These are phyloP conservation scores for Ctenosaura bakeri DNA, from an alignment of 2,797 vertebrate genomes.

Conservation along the genomic window DNA sequence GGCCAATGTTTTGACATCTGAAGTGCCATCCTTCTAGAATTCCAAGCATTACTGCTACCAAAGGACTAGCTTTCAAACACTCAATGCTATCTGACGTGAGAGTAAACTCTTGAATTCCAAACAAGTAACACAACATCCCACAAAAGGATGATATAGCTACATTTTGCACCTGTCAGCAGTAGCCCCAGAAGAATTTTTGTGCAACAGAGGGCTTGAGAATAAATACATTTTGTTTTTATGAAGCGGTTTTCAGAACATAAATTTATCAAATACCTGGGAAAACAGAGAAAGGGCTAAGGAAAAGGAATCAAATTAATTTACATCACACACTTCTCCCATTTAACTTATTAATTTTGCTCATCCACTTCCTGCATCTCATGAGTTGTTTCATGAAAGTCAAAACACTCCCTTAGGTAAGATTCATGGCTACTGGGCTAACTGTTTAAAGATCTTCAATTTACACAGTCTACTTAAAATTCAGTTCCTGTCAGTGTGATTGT, in stretches of 20 bases:
- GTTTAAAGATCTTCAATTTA: slow-evolving; percentile 16
- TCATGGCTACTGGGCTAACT: not conserved
- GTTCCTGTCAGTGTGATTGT: slow-evolving; percentile 7
- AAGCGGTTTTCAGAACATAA: fast-evolving
- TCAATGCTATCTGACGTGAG: slow-evolving; percentile 60
- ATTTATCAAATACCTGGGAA: slow-evolving; percentile 12
- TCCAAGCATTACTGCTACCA: slow-evolving; percentile 57
- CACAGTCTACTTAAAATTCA: not conserved
- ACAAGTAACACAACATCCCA: slow-evolving; percentile 57
- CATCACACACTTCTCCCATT: not conserved
- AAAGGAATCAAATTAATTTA: slow-evolving; percentile 14
- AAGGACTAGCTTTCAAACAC: slow-evolving; percentile 63
- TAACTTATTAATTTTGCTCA: not conserved
- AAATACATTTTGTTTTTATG: slow-evolving; percentile 5
- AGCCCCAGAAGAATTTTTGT: slow-evolving; percentile 36
- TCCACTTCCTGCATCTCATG: not conserved
- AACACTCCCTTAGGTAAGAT: not conserved
- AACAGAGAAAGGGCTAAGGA: not conserved
- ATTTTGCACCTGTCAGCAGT: slow-evolving; percentile 43
- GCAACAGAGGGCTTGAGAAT: not conserved
- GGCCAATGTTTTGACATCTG: slow-evolving; percentile 55
- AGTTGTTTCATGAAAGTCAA: not conserved
- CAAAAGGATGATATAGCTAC: slow-evolving; percentile 54
- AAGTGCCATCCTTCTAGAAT: slow-evolving; percentile 53
- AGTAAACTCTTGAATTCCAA: slow-evolving; percentile 69